phyloP scores from a whole-genome alignment of 2,888 invertebrate genomes.

The Belgica antarctica region DNA sequence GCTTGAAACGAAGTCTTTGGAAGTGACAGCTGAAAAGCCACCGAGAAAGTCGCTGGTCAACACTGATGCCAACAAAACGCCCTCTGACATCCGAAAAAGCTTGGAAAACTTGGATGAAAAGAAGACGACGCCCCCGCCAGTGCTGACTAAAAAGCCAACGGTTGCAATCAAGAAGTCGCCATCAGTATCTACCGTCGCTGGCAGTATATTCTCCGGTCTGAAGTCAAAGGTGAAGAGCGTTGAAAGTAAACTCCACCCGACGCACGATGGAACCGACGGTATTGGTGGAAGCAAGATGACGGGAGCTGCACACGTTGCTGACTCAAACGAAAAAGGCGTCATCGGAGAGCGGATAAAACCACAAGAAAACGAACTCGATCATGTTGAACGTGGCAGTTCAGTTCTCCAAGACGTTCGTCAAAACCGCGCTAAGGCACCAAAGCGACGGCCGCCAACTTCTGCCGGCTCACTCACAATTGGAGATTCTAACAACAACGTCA shows the following conservation, averaged over 20 bases:
- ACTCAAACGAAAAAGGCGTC: slow-evolving; percentile 48
- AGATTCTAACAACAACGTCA: slow-evolving; percentile 51
- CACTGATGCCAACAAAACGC: slow-evolving; percentile 47
- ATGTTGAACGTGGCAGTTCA: slow-evolving; percentile 60
- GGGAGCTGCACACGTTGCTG: slow-evolving; percentile 47
- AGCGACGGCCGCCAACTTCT: slow-evolving; percentile 62
- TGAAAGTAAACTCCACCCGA: slow-evolving; percentile 57
- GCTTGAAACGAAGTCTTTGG: slow-evolving; percentile 54
- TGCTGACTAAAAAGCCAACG: slow-evolving; percentile 62
- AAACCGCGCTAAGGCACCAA: slow-evolving; percentile 59
- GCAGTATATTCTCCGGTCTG: slow-evolving; percentile 62
- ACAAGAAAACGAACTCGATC: slow-evolving; percentile 60
- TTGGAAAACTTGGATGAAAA: slow-evolving; percentile 54
- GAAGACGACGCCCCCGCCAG: slow-evolving; percentile 56
- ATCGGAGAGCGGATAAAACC: slow-evolving; percentile 48
- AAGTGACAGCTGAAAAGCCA: slow-evolving; percentile 47
- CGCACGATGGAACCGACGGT: slow-evolving; percentile 56
- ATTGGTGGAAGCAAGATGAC: slow-evolving; percentile 55
- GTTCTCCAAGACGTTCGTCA: slow-evolving; percentile 66
- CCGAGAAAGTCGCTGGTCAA: slow-evolving; percentile 42
- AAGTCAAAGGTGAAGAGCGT: slow-evolving; percentile 61
- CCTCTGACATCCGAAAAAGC: slow-evolving; percentile 51
- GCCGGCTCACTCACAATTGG: slow-evolving; percentile 52
- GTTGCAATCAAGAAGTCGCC: slow-evolving; percentile 69
- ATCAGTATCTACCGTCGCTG: slow-evolving; percentile 60